Base-by-base conservation (phyloP, 2,113 vertebrate genomes). In the Neodontobutis hainanensis region DNA sequence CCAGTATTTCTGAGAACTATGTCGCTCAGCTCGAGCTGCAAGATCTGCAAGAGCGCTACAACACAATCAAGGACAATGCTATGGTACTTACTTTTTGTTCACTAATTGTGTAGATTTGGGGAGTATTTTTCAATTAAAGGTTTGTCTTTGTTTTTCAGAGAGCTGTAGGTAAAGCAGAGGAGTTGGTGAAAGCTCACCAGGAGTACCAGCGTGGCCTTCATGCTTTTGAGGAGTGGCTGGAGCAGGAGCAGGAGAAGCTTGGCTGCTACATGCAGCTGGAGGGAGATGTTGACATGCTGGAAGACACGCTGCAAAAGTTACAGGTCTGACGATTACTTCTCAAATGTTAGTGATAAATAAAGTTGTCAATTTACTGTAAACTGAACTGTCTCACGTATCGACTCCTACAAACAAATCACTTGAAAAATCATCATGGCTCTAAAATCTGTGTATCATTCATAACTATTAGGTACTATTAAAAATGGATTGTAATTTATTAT, bases 11-110 rank as follows among this genome's bases (percentile, higher is more conserved):
- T 1, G 96, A 98, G 45, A 94, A 97, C 80, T 95, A 94, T 1
- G 94, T 95, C 70, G 92, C 95, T 64, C 95, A 97, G 14, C 86
- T 97, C 63, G 97, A 99, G 76, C 91, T 96, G 15, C 96, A 98
- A 64, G 96, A 99, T n/a, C 93, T 99, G 48, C 95, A 95, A 75
- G 97, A 98, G 58, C 94, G 94, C 4, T 98, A 97, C 61, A 90
- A 83, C 27, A 67, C 83, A 0, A 84, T 96, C 82, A 94, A 91
- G 90, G 94, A 95, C 57, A 93, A 87, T 60, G 89, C 94, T 0
- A 94, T 91, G 95, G 97, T 99, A 94, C 40, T 7, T 53, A 11
- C 12, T 34, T 2, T 53, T 32, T 52, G 11, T 52, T 34, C 19
- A 27, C 19, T 34, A 11, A 34, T n/a, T 15, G 14, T 5, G n/a